Percentiles rank a stretch among this genome's conserved stretches.
phyloP scores from a whole-genome alignment of 2,888 invertebrate genomes.

The Himalopsyche tibetana region DNA sequence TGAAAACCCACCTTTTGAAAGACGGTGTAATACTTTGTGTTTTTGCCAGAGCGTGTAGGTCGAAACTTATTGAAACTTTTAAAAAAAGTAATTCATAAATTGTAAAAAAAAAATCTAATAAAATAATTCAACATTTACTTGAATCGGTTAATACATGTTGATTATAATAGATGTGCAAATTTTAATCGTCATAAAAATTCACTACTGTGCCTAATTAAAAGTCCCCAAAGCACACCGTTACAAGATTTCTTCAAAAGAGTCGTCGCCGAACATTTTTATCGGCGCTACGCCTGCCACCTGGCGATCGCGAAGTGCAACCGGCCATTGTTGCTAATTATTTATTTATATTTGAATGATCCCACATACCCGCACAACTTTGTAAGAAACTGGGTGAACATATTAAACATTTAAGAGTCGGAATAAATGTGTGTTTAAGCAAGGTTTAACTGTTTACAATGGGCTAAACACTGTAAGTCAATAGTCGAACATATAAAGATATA shows the following conservation, averaged over 20 bases:
- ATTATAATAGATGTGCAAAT: no score
- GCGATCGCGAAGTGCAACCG: conserved; percentile 14
- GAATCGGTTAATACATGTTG: no score
- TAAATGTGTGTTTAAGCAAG: neutral
- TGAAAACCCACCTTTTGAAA: no score
- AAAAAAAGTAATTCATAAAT: no score
- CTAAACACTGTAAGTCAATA: neutral
- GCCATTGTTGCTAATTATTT: conserved; percentile 55
- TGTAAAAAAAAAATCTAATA: no score
- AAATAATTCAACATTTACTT: no score
- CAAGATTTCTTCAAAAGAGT: conserved; percentile 12
- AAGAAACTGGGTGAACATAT: conserved; percentile 44
- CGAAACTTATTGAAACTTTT: no score
- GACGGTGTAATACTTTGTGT: no score
- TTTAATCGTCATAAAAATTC: neutral
- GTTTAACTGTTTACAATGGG: neutral
- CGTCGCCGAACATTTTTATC: conserved; percentile 29
- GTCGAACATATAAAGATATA: neutral
- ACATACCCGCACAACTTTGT: conserved; percentile 59
- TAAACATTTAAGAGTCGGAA: neutral
- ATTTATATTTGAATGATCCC: conserved; percentile 63
- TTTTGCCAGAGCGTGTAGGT: no score
- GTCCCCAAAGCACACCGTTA: neutral
- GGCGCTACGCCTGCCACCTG: conserved; percentile 39
- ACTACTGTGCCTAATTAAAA: neutral